Conservation (phyloP, 2,888 invertebrate genomes). For the Ectobius pallidus region DNA sequence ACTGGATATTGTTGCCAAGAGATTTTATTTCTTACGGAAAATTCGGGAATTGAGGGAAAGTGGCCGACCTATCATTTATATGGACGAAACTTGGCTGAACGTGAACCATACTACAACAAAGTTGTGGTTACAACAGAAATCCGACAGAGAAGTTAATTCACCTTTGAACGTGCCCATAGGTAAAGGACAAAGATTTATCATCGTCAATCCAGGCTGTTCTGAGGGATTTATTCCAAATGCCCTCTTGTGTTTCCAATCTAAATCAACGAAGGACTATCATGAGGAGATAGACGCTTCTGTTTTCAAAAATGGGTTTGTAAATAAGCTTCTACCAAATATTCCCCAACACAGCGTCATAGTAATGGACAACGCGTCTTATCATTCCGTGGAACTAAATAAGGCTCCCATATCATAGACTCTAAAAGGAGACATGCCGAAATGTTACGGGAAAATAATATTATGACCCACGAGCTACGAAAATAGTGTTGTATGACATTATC, state of each 20-base stretch:
- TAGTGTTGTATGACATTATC: neutral
- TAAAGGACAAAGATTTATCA: slow-evolving; percentile 2
- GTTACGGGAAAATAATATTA: neutral
- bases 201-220: neutral
- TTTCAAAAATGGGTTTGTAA: neutral
- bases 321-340: neutral
- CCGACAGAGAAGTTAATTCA: slow-evolving; percentile 2
- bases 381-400: slow-evolving; percentile 17
- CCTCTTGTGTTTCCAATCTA: neutral
- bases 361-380: slow-evolving; percentile 4
- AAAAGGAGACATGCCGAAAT: neutral
- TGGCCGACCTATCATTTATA: slow-evolving; percentile 8
- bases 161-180: neutral
- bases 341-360: neutral
- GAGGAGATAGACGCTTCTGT: slow-evolving; percentile 1
- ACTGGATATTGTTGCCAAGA: neutral
- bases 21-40: slow-evolving; percentile 3
- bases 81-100: slow-evolving; percentile 15
- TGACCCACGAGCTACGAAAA: neutral
- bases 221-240: neutral
- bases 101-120: slow-evolving; percentile 12
- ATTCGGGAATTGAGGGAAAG: neutral
- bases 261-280: neutral
- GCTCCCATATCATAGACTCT: neutral
- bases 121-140: neutral